Base-by-base conservation (phyloP, 2,797 vertebrate genomes). In the Nyctibius grandis region DNA sequence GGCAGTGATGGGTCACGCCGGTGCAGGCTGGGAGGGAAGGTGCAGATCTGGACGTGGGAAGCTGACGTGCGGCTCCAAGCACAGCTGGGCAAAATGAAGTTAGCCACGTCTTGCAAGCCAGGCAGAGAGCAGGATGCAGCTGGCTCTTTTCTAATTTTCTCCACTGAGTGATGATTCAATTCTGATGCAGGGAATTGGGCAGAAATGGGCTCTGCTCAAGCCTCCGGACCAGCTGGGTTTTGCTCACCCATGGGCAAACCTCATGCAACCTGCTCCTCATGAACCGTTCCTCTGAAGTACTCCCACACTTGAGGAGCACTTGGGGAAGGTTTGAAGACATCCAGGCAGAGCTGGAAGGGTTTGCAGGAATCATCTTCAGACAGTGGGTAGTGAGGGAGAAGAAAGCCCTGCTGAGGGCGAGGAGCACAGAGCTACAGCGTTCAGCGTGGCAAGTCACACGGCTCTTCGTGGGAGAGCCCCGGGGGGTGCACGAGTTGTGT, bases 1-100 rank as follows among this genome's bases (percentile, higher is more conserved):
- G 5, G 47, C 69, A 3, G 25, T 1, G 9, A 11, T 1, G 9
- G 53, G 69, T 60, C 31, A 21, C 0, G 0, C 38, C 2, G 7
- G 57, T 23, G 22, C 3, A 7, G 33, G 29, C 50, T 34, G 68
- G 29, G n/a, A 38, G 15, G 2, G 18, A 68, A 48, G 48, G 15
- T 0, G 5, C 21, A 36, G 48, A 36, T 20, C 48, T 25, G 56
- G 47, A 36, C 12, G 21, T 1, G 12, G 34, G 48, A 48, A 54
- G 70, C 34, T 2, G 2, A 48, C 34, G 50, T 3, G 5, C 2
- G 2, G 22, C 50, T 64, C 65, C 1, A 3, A 42, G 47, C 25
- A 13, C 0, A 5, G 47, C 40, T 19, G 70, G 48, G 16, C 1
- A 3, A 56, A 83, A 76, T 69, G 23, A 47, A 68, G 36, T 56